Conservation (phyloP, 2,888 invertebrate species). For the Nomada goodeniana region DNA sequence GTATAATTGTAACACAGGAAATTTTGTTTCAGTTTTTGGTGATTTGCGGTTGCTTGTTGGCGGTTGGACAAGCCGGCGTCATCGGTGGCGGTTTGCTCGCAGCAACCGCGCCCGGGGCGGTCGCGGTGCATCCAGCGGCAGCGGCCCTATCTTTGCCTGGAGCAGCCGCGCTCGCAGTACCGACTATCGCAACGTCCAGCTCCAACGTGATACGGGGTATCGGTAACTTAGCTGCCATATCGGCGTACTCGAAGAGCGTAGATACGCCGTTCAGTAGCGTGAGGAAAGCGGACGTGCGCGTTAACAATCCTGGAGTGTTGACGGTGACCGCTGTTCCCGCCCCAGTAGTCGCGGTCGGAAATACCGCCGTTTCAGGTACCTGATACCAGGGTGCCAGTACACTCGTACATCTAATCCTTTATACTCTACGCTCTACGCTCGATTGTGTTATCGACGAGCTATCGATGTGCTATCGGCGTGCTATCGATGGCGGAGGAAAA, state of each 20-base stretch:
- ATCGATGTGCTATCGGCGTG: neutral
- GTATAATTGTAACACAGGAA: neutral
- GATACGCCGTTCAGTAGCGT: constrained; percentile 71
- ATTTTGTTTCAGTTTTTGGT: constrained; percentile 64
- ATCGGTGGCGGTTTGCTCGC: constrained; percentile 70
- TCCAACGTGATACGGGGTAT: constrained; percentile 72
- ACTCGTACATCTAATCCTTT: constrained; percentile 3
- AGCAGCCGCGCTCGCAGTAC: constrained; percentile 55
- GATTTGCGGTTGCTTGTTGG: constrained; percentile 75
- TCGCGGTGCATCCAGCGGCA: constrained; percentile 59
- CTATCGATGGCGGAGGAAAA: neutral
- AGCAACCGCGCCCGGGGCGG: constrained; percentile 61
- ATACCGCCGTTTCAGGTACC: constrained; percentile 70
- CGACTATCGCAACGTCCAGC: constrained; percentile 64
- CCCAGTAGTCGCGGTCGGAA: constrained; percentile 62
- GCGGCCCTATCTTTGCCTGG: constrained; percentile 50
- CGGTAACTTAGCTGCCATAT: constrained; percentile 71
- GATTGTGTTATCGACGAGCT: neutral
- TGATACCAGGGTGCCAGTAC: constrained; percentile 46
- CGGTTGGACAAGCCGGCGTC: constrained; percentile 75
- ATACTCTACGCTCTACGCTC: neutral
- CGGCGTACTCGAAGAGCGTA: constrained; percentile 67
- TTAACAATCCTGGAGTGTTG: constrained; percentile 71
- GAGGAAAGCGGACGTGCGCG: constrained; percentile 70
- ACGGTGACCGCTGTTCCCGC: constrained; percentile 63